Evolutionary conservation across 2,113 vertebrate species (phyloP).

Genomic region (Tinamus guttatus): DNA sequence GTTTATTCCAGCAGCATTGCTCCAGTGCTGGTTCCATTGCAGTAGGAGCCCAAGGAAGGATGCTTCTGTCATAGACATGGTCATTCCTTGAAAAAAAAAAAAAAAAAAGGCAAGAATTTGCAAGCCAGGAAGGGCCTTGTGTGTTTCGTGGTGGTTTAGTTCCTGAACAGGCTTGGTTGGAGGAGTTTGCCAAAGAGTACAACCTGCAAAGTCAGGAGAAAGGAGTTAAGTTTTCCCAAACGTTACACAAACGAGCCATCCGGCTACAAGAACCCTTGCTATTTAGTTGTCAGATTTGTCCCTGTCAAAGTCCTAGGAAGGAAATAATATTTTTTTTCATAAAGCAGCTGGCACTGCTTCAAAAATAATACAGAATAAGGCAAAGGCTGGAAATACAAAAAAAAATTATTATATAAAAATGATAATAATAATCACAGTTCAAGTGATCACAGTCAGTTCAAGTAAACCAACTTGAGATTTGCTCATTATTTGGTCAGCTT

Average conservation of each 20-base stretch:
- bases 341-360: not conserved
- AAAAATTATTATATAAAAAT: not conserved
- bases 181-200: not conserved
- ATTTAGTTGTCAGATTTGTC: not conserved
- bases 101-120: not conserved
- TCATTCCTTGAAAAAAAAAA: not conserved
- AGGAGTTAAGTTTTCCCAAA: not conserved
- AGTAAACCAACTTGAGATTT: not conserved
- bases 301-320: not conserved
- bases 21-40: not conserved
- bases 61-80: not conserved
- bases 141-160: not conserved
- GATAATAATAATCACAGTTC: not conserved
- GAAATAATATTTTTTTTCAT: not conserved
- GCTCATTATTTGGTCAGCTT: not conserved
- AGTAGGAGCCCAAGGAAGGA: not conserved
- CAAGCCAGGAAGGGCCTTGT: not conserved
- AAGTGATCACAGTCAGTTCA: not conserved
- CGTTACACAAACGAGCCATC: rapidly evolving
- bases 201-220: not conserved
- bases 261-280: not conserved
- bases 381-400: not conserved
- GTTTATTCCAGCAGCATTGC: not conserved
- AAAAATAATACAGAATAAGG: not conserved
- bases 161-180: not conserved